Percentiles rank a stretch among this genome's conserved stretches.
Evolutionary conservation across 2,888 invertebrate genomes (phyloP).

Genomic region (Cerceris ruficornis): DNA sequence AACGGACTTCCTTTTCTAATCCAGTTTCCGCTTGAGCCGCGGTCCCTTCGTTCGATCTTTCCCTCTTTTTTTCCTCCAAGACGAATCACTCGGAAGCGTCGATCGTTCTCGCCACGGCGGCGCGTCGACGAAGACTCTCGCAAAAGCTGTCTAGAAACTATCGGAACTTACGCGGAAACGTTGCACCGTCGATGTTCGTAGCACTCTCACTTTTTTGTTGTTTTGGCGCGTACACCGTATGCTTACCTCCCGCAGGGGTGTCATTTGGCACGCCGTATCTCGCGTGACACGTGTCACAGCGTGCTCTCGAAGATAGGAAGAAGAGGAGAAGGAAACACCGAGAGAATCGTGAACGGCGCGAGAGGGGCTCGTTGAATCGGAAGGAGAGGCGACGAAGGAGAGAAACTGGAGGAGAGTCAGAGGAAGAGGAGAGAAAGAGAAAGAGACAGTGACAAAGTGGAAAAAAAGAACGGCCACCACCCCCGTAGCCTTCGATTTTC

Average conservation of each 20-base stretch:
- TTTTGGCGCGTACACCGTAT: conserved; percentile 47
- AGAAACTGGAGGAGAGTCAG: not conserved
- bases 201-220: conserved; percentile 54
- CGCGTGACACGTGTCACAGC: conserved; percentile 44
- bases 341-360: not conserved
- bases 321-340: not conserved
- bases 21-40: conserved; percentile 5
- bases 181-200: not conserved
- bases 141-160: no score
- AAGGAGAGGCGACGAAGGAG: no score
- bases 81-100: not conserved
- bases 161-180: not conserved
- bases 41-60: not conserved
- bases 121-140: no score
- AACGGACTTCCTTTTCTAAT: conserved; percentile 23
- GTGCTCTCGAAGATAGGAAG: not conserved
- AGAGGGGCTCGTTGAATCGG: no score
- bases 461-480: conserved; percentile 51
- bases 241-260: conserved; percentile 23
- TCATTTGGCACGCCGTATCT: conserved; percentile 1
- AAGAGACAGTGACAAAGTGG: conserved; percentile 18
- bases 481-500: conserved; percentile 69
- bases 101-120: not conserved
- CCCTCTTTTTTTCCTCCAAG: not conserved
- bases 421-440: conserved; percentile 4